phyloP scores from a whole-genome alignment of 2,797 vertebrate genomes.

The Enoplosus armatus region DNA sequence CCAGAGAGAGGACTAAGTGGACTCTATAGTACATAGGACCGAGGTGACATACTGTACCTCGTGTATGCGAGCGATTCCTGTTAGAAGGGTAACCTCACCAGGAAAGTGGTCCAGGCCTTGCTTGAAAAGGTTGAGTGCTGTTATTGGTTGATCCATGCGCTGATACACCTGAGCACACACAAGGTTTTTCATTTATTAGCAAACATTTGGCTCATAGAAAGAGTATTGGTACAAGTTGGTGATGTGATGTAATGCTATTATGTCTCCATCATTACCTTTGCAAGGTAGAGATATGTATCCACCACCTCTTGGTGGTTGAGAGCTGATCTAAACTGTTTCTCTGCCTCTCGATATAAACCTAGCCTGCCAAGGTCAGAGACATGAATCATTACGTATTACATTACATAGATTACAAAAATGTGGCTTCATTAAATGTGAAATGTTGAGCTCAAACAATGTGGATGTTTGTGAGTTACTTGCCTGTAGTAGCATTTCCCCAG shows the following conservation, averaged over 20 bases:
- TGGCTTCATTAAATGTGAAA: not conserved
- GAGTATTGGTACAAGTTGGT: not conserved
- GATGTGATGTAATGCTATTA: not conserved
- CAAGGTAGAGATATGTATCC: slow-evolving; percentile 94
- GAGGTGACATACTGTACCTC: slow-evolving; percentile 84
- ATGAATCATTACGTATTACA: no score
- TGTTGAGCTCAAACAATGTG: not conserved
- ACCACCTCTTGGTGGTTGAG: slow-evolving; percentile 96
- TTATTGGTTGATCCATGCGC: slow-evolving; percentile 95
- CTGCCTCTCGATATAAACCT: slow-evolving; percentile 95
- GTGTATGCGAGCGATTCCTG: slow-evolving; percentile 96
- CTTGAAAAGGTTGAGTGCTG: slow-evolving; percentile 94
- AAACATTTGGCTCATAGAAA: not conserved
- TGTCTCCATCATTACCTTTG: slow-evolving; percentile 87
- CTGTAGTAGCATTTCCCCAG: slow-evolving; percentile 99
- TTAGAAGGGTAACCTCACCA: slow-evolving; percentile 94
- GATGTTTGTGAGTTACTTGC: slow-evolving; percentile 74
- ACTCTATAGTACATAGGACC: slow-evolving; percentile 1
- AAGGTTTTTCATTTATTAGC: not conserved
- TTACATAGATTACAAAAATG: not conserved
- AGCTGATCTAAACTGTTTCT: slow-evolving; percentile 97
- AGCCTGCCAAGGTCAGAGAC: slow-evolving; percentile 72
- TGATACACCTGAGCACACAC: slow-evolving; percentile 90
- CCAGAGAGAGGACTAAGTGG: not conserved
- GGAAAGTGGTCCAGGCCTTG: slow-evolving; percentile 97